phyloP scores from a whole-genome alignment of 2,113 vertebrate genomes.

The Paradisaea rubra region DNA sequence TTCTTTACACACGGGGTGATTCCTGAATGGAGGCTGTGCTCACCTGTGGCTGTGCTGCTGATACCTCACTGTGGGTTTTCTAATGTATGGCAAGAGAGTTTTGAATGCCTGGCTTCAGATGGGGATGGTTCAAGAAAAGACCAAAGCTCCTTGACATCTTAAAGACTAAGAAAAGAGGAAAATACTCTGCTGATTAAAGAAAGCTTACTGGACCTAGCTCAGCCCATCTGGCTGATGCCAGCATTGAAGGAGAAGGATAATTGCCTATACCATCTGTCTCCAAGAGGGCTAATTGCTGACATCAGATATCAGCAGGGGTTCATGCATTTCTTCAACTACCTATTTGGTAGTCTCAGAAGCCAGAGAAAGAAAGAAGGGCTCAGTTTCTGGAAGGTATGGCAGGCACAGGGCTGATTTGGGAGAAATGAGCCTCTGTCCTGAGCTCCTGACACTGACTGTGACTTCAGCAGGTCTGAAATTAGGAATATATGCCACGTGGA shows the following conservation, averaged over 20 bases:
- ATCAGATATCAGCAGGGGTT: slow-evolving; percentile 46
- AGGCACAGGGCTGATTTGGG: neutral
- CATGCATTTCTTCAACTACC: slow-evolving; percentile 29
- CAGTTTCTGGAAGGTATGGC: neutral
- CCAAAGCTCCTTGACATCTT: neutral
- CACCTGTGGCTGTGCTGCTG: neutral
- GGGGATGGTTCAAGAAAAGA: neutral
- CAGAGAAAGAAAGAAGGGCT: neutral
- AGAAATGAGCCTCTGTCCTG: neutral
- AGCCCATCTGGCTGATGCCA: slow-evolving; percentile 53
- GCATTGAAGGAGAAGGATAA: slow-evolving; percentile 51
- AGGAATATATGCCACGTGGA: neutral
- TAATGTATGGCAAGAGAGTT: neutral
- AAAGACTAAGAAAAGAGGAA: neutral
- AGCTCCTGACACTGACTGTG: neutral
- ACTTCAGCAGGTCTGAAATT: neutral
- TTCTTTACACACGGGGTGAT: neutral
- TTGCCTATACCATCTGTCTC: slow-evolving; percentile 55
- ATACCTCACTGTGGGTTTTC: neutral
- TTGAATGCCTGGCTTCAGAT: neutral
- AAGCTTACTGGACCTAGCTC: slow-evolving; percentile 58
- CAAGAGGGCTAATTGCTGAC: slow-evolving; percentile 57
- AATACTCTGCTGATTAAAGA: slow-evolving; percentile 50
- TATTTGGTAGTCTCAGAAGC: neutral
- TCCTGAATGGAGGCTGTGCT: neutral